Base-by-base conservation (phyloP, 2,888 invertebrate genomes). In the Neoitamus cyanurus region DNA sequence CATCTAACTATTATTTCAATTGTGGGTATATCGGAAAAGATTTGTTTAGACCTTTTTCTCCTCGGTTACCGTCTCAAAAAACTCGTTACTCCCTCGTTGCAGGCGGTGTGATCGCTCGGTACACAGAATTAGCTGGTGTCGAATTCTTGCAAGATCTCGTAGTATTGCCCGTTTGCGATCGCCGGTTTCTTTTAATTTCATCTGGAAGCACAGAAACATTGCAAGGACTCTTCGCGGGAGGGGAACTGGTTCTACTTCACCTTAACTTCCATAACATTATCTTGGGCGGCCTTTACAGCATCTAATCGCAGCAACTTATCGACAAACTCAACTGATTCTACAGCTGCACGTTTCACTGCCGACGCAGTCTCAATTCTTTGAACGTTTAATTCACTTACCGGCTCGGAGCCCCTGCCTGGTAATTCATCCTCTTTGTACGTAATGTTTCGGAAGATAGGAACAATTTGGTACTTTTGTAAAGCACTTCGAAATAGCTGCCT, bases 231-330 rank as follows among this genome's bases (percentile, higher is more conserved):
- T n/a, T n/a, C n/a, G n/a, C n/a, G n/a, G n/a, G n/a, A n/a, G n/a
- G n/a, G n/a, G n/a, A n/a, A n/a, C n/a, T n/a, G n/a, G n/a, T n/a
- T n/a, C 31, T 72, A 72, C n/a, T 7, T 72, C 15, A 78, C 78
- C 48, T 78, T 46, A 48, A 78, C 48, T 2, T 58, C n/a, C 31
- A 46, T 48, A 0, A 78, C 78, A 3, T 48, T 48, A 7, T 31
- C 58, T 15, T 78, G 78, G 13, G 78, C 78, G 5, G 2, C n/a
- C 1, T 31, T 78, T 0, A 78, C 31, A 0, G 48, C 78, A 15
- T 78, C 78, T 58, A 78, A 58, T 28, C 48, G 78, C 1, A 78
- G 25, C 9, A 78, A 11, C 30, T 78, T 48, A 7, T 78, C 78
- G 3, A 78, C 3, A 58, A 78, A 78, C 0, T 9, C 42, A 7